These are phyloP conservation scores for Bombus confusus DNA, from an alignment of 1,140 invertebrate species.

Conservation along the genomic window DNA sequence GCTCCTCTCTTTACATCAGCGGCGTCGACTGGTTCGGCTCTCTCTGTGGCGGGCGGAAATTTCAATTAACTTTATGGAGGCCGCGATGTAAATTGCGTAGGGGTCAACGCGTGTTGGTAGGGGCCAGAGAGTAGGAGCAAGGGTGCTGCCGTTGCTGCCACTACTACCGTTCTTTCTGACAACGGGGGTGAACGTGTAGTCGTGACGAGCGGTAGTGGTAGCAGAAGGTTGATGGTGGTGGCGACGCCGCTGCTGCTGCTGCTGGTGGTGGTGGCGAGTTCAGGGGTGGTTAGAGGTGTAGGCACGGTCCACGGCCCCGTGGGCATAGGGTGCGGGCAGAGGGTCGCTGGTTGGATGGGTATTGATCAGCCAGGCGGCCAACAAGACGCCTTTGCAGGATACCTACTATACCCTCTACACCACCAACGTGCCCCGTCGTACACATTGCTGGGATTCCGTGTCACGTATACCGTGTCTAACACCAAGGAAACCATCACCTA, in stretches of 20 bases:
- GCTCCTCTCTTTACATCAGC: slow-evolving; percentile 39
- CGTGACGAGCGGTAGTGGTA: slow-evolving; percentile 9
- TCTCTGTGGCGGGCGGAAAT: slow-evolving; percentile 64
- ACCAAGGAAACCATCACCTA: background rate
- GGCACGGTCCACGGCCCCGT: slow-evolving; percentile 66
- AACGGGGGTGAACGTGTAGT: background rate
- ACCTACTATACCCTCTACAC: slow-evolving; percentile 61
- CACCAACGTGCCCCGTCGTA: slow-evolving; percentile 2
- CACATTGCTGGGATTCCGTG: slow-evolving; percentile 34
- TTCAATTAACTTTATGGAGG: slow-evolving; percentile 75
- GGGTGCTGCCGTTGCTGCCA: slow-evolving; percentile 42
- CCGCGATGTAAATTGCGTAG: slow-evolving; percentile 74
- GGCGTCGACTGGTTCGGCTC: slow-evolving; percentile 50
- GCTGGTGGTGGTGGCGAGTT: slow-evolving; percentile 55
- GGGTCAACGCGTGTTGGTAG: slow-evolving; percentile 70
- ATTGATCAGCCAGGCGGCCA: slow-evolving; percentile 74
- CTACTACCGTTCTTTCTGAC: background rate
- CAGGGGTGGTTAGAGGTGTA: slow-evolving; percentile 66
- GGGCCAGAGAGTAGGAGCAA: slow-evolving; percentile 62
- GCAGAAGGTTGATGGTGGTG: slow-evolving; percentile 14
- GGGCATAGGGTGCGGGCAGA: slow-evolving; percentile 66
- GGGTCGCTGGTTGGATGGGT: slow-evolving; percentile 69
- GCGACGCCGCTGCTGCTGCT: background rate
- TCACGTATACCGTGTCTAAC: slow-evolving; percentile 35
- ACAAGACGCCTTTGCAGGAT: slow-evolving; percentile 75